A percentile compares a stretch with the other conserved stretches of the same genome.
These are phyloP conservation scores for Nomada fucata DNA, from an alignment of 2,888 invertebrate species.

Conservation along the genomic window DNA sequence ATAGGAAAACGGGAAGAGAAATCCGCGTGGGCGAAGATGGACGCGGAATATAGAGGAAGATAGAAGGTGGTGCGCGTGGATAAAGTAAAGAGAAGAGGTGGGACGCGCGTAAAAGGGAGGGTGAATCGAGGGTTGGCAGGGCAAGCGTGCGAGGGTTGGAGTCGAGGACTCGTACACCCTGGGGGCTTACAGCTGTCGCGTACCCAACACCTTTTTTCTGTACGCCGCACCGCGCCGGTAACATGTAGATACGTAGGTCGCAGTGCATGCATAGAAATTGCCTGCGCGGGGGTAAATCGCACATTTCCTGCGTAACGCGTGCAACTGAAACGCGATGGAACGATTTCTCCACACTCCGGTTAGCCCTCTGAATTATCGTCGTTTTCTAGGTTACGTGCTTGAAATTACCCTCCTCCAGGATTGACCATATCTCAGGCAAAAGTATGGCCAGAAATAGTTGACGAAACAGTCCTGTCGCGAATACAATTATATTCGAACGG, in stretches of 20 bases:
- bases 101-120: conserved; percentile 53
- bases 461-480: too few relatives aligned
- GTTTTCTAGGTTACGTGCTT: conserved; percentile 36
- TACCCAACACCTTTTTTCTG: conserved; percentile 80
- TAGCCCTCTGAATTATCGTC: conserved; percentile 42
- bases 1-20: conserved; percentile 26
- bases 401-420: not conserved
- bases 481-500: too few relatives aligned
- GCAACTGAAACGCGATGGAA: conserved; percentile 48
- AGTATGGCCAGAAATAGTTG: too few relatives aligned
- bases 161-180: conserved; percentile 80
- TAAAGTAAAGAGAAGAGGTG: conserved; percentile 28
- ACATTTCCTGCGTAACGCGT: conserved; percentile 65
- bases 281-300: conserved; percentile 63
- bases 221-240: conserved; percentile 54
- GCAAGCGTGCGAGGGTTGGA: conserved; percentile 73
- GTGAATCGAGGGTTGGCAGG: conserved; percentile 68
- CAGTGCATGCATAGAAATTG: conserved; percentile 69
- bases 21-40: conserved; percentile 6
- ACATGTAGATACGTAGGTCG: conserved; percentile 57
- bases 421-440: too few relatives aligned
- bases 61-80: not conserved
- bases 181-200: conserved; percentile 83
- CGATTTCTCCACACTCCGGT: conserved; percentile 15
- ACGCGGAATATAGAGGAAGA: not conserved